A percentile compares a stretch with the other conserved stretches of the same genome.
Conservation (phyloP, 2,888 invertebrate species). For the Plebejus melissa region DNA sequence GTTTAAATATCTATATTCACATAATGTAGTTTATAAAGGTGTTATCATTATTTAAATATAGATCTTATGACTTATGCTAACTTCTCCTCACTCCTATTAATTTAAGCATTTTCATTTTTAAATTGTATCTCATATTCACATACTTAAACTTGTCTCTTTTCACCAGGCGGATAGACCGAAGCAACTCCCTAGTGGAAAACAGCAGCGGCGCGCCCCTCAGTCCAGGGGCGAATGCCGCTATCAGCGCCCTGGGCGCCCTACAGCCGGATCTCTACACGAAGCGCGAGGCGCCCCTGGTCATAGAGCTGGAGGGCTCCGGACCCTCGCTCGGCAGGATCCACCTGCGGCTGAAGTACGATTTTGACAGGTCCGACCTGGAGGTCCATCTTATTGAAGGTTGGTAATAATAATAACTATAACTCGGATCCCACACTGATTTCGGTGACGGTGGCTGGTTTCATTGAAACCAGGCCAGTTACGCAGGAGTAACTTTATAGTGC, state of each 20-base stretch:
- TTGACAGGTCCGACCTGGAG: constrained; percentile 92
- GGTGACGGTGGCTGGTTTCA: no score
- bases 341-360: constrained; percentile 91
- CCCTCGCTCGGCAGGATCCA: constrained; percentile 90
- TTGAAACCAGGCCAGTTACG: no score
- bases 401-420: no score
- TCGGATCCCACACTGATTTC: no score
- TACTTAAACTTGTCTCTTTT: neutral
- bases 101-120: no score
- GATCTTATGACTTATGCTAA: no score
- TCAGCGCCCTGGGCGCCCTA: constrained; percentile 84
- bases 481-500: no score
- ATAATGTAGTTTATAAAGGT: no score
- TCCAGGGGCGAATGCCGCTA: constrained; percentile 62
- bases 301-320: constrained; percentile 81
- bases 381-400: constrained; percentile 95
- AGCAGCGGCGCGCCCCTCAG: constrained; percentile 66
- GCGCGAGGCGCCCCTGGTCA: constrained; percentile 87
- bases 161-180: constrained; percentile 73
- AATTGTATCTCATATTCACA: no score
- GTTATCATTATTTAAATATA: no score
- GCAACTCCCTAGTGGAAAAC: constrained; percentile 73
- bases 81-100: no score
- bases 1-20: no score
- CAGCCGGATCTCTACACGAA: constrained; percentile 93